A percentile compares a stretch with the other conserved stretches of the same genome.
These are phyloP conservation scores for Tiliqua scincoides DNA, from an alignment of 2,113 vertebrate species.

Conservation along the genomic window DNA sequence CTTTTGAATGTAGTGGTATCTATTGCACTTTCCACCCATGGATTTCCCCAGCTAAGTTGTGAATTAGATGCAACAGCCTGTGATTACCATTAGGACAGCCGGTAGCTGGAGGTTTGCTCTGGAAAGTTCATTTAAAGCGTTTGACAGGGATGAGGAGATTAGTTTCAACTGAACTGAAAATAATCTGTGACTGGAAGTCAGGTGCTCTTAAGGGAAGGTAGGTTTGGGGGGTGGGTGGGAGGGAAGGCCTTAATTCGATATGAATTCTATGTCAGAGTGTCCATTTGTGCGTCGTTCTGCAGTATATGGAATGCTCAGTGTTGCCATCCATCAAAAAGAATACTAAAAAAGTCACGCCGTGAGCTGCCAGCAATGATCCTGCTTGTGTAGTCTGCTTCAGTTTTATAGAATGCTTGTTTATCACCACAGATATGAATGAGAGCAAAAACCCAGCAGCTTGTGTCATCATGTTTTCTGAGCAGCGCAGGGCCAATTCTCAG, in stretches of 20 bases:
- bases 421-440: not conserved
- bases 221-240: not conserved
- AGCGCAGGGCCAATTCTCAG: not conserved
- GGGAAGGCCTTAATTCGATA: not conserved
- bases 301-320: not conserved
- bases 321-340: not conserved
- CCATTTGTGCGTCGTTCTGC: not conserved
- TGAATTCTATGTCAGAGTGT: not conserved
- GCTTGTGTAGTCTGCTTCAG: not conserved
- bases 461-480: not conserved
- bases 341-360: not conserved
- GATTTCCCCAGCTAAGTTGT: not conserved
- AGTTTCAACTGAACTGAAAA: conserved; percentile 9
- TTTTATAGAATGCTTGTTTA: not conserved
- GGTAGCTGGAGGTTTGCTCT: not conserved
- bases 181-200: conserved; percentile 12
- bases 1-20: not conserved
- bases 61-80: conserved; percentile 16
- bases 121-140: conserved; percentile 28
- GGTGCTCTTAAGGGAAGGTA: conserved; percentile 3
- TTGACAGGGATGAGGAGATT: conserved; percentile 17
- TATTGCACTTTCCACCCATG: not conserved
- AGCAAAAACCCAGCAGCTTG: not conserved
- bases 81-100: not conserved
- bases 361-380: not conserved